Percentiles rank a stretch among this genome's conserved stretches.
phyloP scores from a whole-genome alignment of 2,797 vertebrate genomes.

The Erethizon dorsatum region DNA sequence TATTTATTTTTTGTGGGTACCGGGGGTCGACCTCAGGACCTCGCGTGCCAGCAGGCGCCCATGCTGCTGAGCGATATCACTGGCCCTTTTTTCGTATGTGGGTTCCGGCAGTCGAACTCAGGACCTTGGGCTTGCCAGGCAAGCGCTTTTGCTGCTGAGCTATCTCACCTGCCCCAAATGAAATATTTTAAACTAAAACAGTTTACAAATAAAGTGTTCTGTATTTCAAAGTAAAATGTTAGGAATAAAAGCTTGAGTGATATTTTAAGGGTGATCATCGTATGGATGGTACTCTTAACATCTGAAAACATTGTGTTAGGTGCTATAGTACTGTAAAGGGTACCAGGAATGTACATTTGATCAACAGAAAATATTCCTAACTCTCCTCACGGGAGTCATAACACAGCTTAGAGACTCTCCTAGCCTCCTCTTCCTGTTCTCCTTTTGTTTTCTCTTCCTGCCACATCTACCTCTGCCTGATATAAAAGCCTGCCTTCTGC shows the following conservation, averaged over 20 bases:
- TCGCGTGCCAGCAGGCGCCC: too few species aligned
- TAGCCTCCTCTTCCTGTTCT: neutral
- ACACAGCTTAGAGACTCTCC: neutral
- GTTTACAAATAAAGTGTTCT: neutral
- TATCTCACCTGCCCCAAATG: too few species aligned
- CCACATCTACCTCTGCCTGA: rapidly evolving
- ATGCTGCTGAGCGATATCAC: too few species aligned
- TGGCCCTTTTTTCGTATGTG: too few species aligned
- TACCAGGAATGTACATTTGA: neutral
- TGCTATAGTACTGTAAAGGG: neutral
- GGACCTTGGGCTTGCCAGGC: too few species aligned
- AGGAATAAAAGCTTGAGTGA: neutral
- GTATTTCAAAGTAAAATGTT: conserved; percentile 17
- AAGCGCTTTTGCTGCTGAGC: too few species aligned
- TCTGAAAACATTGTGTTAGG: neutral
- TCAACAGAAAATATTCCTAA: neutral
- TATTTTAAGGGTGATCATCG: neutral
- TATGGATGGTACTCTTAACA: neutral
- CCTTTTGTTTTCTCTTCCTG: neutral
- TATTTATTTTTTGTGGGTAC: too few species aligned
- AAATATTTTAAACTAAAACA: neutral
- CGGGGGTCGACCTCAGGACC: too few species aligned
- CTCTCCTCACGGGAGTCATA: neutral
- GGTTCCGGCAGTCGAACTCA: too few species aligned
- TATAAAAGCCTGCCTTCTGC: neutral